phyloP scores from a whole-genome alignment of 2,888 invertebrate species.

The Oscheius myriophilus region DNA sequence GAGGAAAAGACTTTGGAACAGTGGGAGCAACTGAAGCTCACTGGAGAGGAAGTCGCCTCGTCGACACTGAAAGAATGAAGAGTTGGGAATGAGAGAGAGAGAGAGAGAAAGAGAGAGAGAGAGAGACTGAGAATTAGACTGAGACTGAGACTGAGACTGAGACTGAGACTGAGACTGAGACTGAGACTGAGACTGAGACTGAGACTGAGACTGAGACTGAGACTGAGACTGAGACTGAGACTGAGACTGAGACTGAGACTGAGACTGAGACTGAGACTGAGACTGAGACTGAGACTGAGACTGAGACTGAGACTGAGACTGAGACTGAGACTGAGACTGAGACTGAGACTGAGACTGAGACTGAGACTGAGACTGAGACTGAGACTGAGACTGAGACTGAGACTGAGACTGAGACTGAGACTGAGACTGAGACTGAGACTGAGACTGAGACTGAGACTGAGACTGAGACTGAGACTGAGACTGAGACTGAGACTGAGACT shows the following conservation, averaged over 20 bases:
- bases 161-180: neutral
- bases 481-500: neutral
- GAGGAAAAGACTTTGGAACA: slow-evolving; percentile 24
- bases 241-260: neutral
- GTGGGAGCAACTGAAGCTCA: slow-evolving; percentile 23
- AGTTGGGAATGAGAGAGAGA: neutral
- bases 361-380: neutral
- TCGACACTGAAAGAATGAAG: slow-evolving; percentile 10
- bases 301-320: neutral
- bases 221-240: neutral
- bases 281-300: neutral
- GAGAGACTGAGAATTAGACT: neutral
- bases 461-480: neutral
- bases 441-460: neutral
- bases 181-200: neutral
- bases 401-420: neutral
- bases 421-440: neutral
- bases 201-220: neutral
- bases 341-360: neutral
- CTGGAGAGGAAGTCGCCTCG: slow-evolving; percentile 2
- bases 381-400: neutral
- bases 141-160: neutral
- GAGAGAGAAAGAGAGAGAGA: neutral
- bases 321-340: neutral
- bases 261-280: neutral